Percentiles rank a stretch among this genome's conserved stretches.
Conservation (phyloP, 2,113 vertebrate genomes). For the Saimiri boliviensis region DNA sequence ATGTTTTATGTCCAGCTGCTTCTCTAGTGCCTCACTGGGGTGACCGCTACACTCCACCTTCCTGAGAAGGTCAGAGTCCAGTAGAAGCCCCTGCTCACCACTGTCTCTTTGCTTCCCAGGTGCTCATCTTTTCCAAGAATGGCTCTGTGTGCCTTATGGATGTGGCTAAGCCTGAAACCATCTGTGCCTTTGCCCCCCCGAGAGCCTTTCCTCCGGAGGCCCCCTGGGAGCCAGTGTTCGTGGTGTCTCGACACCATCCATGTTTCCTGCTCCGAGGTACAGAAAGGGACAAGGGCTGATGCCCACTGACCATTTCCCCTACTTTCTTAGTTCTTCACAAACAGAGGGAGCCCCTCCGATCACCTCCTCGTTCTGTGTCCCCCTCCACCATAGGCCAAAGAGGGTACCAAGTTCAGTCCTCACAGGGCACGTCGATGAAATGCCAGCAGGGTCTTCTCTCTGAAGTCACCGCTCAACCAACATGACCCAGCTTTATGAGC, state of each 20-base stretch:
- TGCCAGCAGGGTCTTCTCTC: neutral
- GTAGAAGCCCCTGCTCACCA: neutral
- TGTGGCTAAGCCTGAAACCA: conserved; percentile 69
- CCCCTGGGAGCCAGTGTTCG: conserved; percentile 87
- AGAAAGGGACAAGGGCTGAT: neutral
- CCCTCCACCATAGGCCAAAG: neutral
- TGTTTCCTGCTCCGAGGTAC: conserved; percentile 88
- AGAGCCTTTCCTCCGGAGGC: conserved; percentile 61
- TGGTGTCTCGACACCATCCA: conserved; percentile 78
- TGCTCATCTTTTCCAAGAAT: conserved; percentile 85
- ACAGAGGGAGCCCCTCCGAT: neutral
- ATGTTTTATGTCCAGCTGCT: neutral
- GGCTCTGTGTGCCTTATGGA: conserved; percentile 87
- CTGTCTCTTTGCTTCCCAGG: conserved; percentile 77
- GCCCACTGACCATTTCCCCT: neutral
- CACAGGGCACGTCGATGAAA: neutral
- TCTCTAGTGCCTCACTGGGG: rapidly evolving
- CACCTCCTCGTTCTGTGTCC: too few species aligned
- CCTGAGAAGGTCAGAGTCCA: neutral
- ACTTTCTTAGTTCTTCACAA: neutral
- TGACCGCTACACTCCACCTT: neutral
- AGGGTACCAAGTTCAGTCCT: neutral
- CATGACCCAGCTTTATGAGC: neutral
- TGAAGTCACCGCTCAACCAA: neutral
- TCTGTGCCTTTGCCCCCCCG: conserved; percentile 84